Evolutionary conservation across 2,888 invertebrate species (phyloP), one percentile per base, ranked within the genome.

Genomic region (Aricia artaxerxes): DNA sequence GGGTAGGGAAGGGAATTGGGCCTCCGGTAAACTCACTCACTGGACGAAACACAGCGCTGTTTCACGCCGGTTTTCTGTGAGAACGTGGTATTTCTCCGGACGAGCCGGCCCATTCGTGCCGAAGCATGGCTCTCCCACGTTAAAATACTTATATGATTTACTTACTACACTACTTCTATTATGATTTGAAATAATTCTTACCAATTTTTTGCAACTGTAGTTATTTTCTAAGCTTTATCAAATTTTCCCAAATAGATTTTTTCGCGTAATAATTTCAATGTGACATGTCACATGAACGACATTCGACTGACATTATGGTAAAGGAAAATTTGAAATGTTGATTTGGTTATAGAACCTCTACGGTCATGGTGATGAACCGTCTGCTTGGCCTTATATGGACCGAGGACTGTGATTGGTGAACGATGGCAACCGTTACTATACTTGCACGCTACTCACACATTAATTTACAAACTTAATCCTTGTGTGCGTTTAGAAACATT

Each of bases 321-420:
- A 89, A 87, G 81, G 90, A 90, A 90, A 85, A 82, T 86, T 86
- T 87, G 87, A 86, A 81, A 80, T 80, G n/a, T 69, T 35, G 9
- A 69, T 69, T 69, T 69, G 35, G 69, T 24, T 69, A 35, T 79
- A 53, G 80, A 79, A 82, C 82, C 90, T 92, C 91, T 94, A 93
- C 94, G 91, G 93, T 93, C 92, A 69, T 91, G 87, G 85, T 86
- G 87, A 57, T 87, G 89, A 90, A 95, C 94, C 95, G 95, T 94
- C 95, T 95, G 95, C 95, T 95, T 96, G 96, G 96, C 97, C 97
- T 96, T 97, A 97, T 97, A 97, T 96, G 97, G 97, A 96, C 96
- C 97, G 96, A 96, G 95, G 87, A 85, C 88, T 92, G 90, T 94
- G 95, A 97, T 97, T 97, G 97, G 97, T 93, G 82, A 87, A 92